Base-by-base conservation (phyloP, 2,797 vertebrate species). In the Protonibea diacanthus region DNA sequence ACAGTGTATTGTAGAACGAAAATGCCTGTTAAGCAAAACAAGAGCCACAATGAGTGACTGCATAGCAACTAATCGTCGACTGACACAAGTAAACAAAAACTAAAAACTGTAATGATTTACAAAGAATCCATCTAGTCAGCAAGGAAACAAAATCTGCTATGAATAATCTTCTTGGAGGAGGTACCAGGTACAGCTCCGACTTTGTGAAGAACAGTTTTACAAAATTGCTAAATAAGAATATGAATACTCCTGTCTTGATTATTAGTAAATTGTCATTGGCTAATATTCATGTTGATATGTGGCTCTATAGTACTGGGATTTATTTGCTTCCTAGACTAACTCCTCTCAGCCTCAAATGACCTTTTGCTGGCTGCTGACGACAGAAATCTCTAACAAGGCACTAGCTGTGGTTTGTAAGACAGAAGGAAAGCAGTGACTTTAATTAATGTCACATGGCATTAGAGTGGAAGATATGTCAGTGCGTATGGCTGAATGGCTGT, bases 391-490 rank as follows among this genome's bases (percentile, higher is more conserved):
- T 55, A 65, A 78, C 42, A 20, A 70, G 68, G 52, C 51, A 40
- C 55, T 47, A 64, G 17, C 52, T 82, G 71, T 58, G 79, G 61
- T 66, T 82, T 74, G 57, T 68, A 38, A 9, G 11, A 66, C 21
- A 48, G 33, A 38, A 74, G 45, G 48, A 68, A 61, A 80, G 27
- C 47, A 68, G 23, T 48, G 20, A 74, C 45, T 74, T 76, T 64
- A 88, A 90, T 81, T 55, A 48, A 56, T 72, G 11, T 53, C 79
- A 82, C 48, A 63, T 88, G 68, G 38, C 60, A 61, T 65, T 18
- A 58, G 48, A 33, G 27, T 27, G 21, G 69, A 58, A 60, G 55
- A 64, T 65, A 55, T 72, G 38, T 63, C 29, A 40, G 42, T 8
- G 27, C 51, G 33, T 18, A 23, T n/a, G 64, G 20, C 58, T 68